phyloP scores from a whole-genome alignment of 1,140 invertebrate genomes.

The Heterodera schachtii region DNA sequence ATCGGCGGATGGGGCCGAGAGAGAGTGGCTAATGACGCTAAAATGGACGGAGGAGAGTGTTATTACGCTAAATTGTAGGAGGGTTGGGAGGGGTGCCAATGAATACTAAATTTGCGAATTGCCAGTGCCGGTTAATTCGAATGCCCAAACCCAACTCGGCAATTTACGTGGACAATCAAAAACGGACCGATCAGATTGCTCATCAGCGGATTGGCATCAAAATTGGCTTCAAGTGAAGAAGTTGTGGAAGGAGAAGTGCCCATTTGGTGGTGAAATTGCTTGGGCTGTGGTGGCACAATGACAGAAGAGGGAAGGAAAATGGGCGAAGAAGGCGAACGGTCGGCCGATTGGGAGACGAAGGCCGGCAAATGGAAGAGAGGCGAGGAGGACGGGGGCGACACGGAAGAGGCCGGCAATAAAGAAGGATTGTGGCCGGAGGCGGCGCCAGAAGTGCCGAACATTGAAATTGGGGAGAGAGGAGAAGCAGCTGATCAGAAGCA shows the following conservation, averaged over 20 bases:
- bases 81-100: too few species aligned
- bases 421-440: background rate
- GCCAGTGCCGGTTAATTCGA: too few species aligned
- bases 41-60: background rate
- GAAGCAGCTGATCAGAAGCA: background rate
- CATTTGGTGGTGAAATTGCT: background rate
- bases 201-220: background rate
- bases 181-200: background rate
- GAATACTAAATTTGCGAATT: too few species aligned
- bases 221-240: background rate
- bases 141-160: too few species aligned
- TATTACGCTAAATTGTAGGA: too few species aligned
- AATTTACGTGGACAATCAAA: background rate
- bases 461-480: background rate
- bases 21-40: background rate
- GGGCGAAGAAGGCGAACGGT: too few species aligned
- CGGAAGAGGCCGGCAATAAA: background rate
- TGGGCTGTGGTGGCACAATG: background rate
- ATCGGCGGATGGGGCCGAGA: background rate
- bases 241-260: background rate
- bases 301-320: background rate
- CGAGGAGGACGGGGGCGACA: background rate
- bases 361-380: background rate
- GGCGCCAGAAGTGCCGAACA: background rate
- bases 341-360: too few species aligned